Conservation (phyloP, 1,140 invertebrate species). For the Contarinia nasturtii region DNA sequence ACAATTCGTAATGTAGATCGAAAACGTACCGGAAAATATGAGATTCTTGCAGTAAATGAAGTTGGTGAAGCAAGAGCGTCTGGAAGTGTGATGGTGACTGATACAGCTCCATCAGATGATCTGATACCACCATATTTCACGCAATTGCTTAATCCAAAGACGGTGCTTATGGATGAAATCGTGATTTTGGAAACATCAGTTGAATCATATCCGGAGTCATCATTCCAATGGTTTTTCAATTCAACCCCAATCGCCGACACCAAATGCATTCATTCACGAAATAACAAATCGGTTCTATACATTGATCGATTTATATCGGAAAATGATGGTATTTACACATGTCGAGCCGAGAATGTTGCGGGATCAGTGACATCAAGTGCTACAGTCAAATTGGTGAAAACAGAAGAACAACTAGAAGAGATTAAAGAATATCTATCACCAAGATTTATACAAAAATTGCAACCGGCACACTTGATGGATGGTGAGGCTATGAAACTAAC, state of each 20-base stretch:
- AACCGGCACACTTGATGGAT: conserved; percentile 72
- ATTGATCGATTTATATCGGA: conserved; percentile 56
- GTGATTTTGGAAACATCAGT: conserved; percentile 60
- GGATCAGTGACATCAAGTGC: conserved; percentile 72
- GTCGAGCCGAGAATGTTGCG: conserved; percentile 70
- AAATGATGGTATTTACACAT: conserved; percentile 61
- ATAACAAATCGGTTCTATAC: conserved; percentile 63
- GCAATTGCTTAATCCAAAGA: conserved; percentile 46
- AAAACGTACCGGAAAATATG: conserved; percentile 67
- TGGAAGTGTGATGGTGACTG: conserved; percentile 45
- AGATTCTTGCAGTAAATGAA: conserved; percentile 54
- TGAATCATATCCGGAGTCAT: conserved; percentile 53
- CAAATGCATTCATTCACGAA: conserved; percentile 47
- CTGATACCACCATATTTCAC: conserved; percentile 55
- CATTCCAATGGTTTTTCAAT: conserved; percentile 73
- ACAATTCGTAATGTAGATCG: conserved; percentile 46
- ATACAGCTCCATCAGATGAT: conserved; percentile 35
- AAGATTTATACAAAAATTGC: conserved; percentile 48
- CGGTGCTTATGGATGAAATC: conserved; percentile 50
- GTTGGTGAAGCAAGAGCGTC: conserved; percentile 58
- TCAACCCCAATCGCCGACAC: conserved; percentile 38
- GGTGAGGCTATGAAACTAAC: conserved; percentile 68
- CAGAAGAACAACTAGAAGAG: conserved; percentile 31
- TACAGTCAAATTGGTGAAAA: conserved; percentile 44
- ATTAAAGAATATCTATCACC: conserved; percentile 46